Conservation (phyloP, 2,797 vertebrate genomes). For the Serranus cabrilla region DNA sequence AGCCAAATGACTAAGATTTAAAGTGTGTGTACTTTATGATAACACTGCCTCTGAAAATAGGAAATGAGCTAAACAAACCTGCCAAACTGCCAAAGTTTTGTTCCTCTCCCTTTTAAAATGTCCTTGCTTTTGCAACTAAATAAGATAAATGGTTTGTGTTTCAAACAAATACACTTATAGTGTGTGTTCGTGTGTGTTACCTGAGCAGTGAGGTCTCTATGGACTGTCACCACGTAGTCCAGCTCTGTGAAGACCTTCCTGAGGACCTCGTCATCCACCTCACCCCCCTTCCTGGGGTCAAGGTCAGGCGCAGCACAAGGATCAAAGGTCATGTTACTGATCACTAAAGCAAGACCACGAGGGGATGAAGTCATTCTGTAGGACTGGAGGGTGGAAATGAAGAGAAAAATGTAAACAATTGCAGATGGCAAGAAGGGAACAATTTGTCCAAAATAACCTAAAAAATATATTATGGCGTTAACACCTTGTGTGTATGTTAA, state of each 20-base stretch:
- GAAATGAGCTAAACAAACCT: constrained; percentile 18
- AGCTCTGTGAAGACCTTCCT: constrained; percentile 91
- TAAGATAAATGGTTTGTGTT: background rate
- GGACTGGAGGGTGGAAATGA: constrained; percentile 82
- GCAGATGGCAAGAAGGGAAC: background rate
- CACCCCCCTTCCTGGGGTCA: constrained; percentile 92
- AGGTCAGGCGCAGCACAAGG: constrained; percentile 85
- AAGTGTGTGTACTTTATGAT: constrained; percentile 24
- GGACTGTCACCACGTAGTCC: constrained; percentile 88
- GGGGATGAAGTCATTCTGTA: constrained; percentile 91
- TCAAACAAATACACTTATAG: background rate
- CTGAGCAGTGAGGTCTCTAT: constrained; percentile 89
- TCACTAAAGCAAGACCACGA: constrained; percentile 91
- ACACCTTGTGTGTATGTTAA: too few relatives aligned
- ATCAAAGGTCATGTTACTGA: constrained; percentile 94
- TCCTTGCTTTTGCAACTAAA: constrained; percentile 9
- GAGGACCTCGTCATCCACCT: constrained; percentile 91
- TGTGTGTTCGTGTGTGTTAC: constrained; percentile 67
- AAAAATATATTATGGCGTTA: too few relatives aligned
- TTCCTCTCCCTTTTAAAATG: background rate
- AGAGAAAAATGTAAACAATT: background rate
- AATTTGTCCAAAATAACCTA: background rate
- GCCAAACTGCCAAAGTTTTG: background rate
- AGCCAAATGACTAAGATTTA: background rate
- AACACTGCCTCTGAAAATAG: background rate